Percentiles rank a stretch among this genome's conserved stretches.
Evolutionary conservation across 2,113 vertebrate species (phyloP).

Genomic region (Daubentonia madagascariensis): DNA sequence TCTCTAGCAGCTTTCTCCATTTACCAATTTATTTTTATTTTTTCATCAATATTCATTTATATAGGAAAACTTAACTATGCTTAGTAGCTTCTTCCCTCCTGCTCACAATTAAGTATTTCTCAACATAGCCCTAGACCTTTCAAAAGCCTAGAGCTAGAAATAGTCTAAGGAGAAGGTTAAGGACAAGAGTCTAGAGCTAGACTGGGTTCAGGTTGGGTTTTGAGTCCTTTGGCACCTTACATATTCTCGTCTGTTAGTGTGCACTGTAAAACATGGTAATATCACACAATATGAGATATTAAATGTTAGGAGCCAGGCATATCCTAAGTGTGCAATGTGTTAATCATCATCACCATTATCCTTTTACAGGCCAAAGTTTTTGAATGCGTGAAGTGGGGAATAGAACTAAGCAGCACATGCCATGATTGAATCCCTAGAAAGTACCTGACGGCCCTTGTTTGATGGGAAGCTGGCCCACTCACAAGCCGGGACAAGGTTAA

Average conservation of each 20-base stretch:
- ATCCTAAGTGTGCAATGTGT: background rate
- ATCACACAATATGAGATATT: background rate
- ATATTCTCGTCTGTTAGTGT: background rate
- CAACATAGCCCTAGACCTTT: background rate
- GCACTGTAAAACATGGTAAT: background rate
- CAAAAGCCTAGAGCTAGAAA: background rate
- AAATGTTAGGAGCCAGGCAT: background rate
- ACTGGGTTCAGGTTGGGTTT: background rate
- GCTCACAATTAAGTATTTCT: background rate
- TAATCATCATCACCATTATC: background rate
- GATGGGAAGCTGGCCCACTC: background rate
- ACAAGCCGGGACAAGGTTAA: background rate
- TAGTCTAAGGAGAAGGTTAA: background rate
- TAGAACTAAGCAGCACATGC: background rate
- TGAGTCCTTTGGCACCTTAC: background rate
- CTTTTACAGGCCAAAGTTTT: background rate
- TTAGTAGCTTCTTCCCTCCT: background rate
- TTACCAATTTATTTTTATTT: background rate
- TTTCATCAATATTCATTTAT: background rate
- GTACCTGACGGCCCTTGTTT: background rate
- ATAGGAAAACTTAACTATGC: background rate
- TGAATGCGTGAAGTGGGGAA: background rate
- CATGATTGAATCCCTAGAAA: background rate
- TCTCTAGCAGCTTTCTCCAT: background rate
- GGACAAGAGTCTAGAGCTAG: background rate